These are phyloP conservation scores for Drosophila neocordata DNA, from an alignment of 1,140 invertebrate genomes.

Conservation along the genomic window DNA sequence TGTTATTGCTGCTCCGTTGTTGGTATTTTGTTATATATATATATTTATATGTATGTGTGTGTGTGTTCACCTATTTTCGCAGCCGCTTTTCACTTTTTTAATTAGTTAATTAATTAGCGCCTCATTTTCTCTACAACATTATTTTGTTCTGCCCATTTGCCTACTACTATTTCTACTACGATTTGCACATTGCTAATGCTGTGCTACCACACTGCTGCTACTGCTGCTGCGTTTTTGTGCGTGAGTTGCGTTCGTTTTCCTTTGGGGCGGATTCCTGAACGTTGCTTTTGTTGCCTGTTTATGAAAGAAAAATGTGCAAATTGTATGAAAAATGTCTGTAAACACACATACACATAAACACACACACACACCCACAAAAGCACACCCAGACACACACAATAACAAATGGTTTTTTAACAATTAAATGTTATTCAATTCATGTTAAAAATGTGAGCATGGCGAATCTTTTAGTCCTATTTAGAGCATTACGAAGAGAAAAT, in stretches of 20 bases:
- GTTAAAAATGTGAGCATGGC: background rate
- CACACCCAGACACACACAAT: background rate
- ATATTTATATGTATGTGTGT: background rate
- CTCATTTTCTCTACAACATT: conserved; percentile 32
- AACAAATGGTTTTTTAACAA: background rate
- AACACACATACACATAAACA: too few species aligned
- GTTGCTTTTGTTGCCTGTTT: conserved; percentile 17
- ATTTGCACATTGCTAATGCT: conserved; percentile 45
- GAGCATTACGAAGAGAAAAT: background rate
- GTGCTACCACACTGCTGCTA: conserved; percentile 30
- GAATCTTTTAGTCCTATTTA: background rate
- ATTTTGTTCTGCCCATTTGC: conserved; percentile 33
- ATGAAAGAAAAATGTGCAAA: background rate
- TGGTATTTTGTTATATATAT: conserved; percentile 22
- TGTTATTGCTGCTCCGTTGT: conserved; percentile 23
- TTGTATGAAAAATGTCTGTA: background rate
- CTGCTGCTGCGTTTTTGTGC: conserved; percentile 45
- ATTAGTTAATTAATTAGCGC: conserved; percentile 68
- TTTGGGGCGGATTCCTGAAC: conserved; percentile 59
- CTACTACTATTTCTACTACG: conserved; percentile 50
- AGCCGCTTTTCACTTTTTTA: conserved; percentile 54
- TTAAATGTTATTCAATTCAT: background rate
- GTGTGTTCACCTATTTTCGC: conserved; percentile 45
- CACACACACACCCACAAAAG: too few species aligned
- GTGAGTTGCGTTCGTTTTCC: conserved; percentile 14